A percentile compares a stretch with the other conserved stretches of the same genome.
Conservation (phyloP, 2,888 invertebrate genomes). For the Pecten maximus region DNA sequence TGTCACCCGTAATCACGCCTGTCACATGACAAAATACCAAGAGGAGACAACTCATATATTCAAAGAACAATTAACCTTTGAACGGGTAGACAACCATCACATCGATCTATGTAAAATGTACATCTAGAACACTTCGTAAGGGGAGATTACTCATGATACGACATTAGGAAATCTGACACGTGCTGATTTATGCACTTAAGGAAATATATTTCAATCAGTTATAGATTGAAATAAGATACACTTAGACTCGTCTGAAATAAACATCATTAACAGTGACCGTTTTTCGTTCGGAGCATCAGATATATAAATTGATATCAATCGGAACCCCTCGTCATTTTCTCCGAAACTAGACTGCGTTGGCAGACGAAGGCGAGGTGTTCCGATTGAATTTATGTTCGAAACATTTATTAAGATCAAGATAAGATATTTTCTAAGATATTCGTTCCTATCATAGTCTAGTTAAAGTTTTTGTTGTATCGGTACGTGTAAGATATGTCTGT, state of each 20-base stretch:
- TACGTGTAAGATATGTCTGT: no score
- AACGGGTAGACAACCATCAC: not conserved
- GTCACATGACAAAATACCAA: slow-evolving; percentile 25
- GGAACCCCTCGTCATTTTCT: no score
- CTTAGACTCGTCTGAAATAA: not conserved
- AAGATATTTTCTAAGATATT: no score
- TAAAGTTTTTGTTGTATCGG: no score
- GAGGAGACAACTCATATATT: not conserved
- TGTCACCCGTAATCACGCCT: not conserved
- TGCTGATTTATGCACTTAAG: not conserved
- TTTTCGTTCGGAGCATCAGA: not conserved
- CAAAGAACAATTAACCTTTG: not conserved
- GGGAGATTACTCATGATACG: not conserved
- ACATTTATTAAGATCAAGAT: no score
- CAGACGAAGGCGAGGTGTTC: no score
- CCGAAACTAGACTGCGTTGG: no score
- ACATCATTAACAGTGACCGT: not conserved
- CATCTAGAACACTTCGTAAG: not conserved
- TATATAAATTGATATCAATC: not conserved
- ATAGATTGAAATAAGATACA: not conserved
- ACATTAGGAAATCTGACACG: not conserved
- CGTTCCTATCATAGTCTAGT: no score
- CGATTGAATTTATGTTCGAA: no score
- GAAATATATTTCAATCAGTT: not conserved
- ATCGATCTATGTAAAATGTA: not conserved